Evolutionary conservation across 1,140 invertebrate genomes (phyloP).

Genomic region (Neodiprion pinetum): DNA sequence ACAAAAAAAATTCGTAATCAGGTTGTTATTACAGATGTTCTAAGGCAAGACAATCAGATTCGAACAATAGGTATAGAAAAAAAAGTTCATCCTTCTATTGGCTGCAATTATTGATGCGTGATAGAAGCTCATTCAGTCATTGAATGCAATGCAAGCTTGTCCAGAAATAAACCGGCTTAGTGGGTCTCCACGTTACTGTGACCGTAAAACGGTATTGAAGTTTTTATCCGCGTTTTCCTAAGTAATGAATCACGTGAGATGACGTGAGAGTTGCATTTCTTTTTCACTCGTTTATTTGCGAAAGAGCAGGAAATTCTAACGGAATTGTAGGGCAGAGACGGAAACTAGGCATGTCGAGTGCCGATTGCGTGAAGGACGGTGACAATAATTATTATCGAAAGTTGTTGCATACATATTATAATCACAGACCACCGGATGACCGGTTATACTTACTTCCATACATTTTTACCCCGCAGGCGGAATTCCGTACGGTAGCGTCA

Average conservation of each 20-base stretch:
- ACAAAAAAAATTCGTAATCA: too few relatives aligned
- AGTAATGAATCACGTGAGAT: neutral
- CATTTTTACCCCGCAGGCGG: conserved; percentile 42
- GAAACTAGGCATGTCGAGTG: conserved; percentile 2
- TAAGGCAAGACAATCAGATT: too few relatives aligned
- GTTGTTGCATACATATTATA: neutral
- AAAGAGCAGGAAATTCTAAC: neutral
- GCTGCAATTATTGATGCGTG: too few relatives aligned
- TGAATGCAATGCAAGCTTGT: too few relatives aligned
- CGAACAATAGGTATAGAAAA: too few relatives aligned
- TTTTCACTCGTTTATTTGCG: neutral
- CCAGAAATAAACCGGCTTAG: too few relatives aligned
- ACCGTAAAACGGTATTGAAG: neutral
- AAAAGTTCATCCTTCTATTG: too few relatives aligned
- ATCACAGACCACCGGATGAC: neutral
- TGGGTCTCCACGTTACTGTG: too few relatives aligned
- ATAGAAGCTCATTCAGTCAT: too few relatives aligned
- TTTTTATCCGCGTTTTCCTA: neutral
- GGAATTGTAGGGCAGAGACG: neutral
- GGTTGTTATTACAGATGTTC: too few relatives aligned
- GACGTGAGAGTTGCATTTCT: neutral
- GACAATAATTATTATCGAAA: neutral
- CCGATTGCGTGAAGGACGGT: conserved; percentile 4
- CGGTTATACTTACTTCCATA: conserved; percentile 8
- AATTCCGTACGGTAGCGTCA: conserved; percentile 55